Evolutionary conservation across 2,888 invertebrate species (phyloP).

Genomic region (Colletes collaris): DNA sequence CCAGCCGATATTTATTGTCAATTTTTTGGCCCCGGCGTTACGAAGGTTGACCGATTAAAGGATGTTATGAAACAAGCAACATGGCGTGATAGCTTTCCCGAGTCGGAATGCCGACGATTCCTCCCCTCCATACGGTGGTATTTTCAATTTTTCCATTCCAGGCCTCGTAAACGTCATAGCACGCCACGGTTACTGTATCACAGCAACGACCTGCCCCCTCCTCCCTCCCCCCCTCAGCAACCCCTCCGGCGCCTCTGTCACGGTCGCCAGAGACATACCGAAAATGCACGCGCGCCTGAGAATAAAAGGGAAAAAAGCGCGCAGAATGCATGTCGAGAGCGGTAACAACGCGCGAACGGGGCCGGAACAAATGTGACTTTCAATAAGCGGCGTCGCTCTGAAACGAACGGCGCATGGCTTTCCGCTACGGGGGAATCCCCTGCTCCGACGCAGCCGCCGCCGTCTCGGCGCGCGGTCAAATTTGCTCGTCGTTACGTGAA

Average conservation of each 20-base stretch:
- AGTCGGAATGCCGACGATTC: too few relatives aligned
- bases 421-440: background rate
- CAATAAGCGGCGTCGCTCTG: slow-evolving; percentile 48
- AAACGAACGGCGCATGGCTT: slow-evolving; percentile 2
- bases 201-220: background rate
- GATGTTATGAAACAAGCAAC: too few relatives aligned
- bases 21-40: too few relatives aligned
- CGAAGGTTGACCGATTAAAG: too few relatives aligned
- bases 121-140: background rate
- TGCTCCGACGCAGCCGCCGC: slow-evolving; percentile 1
- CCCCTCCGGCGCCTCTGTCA: background rate
- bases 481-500: slow-evolving; percentile 50
- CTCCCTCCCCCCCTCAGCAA: background rate
- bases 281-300: slow-evolving; percentile 31
- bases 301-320: slow-evolving; percentile 31
- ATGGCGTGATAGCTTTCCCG: too few relatives aligned
- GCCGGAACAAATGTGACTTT: slow-evolving; percentile 54
- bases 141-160: slow-evolving; percentile 10
- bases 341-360: slow-evolving; percentile 53
- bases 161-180: background rate
- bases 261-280: slow-evolving; percentile 1
- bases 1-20: too few relatives aligned
- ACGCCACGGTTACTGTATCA: background rate
- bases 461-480: slow-evolving; percentile 31
- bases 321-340: slow-evolving; percentile 22